phyloP scores from a whole-genome alignment of 1,140 invertebrate genomes.

The Chelonus insularis region DNA sequence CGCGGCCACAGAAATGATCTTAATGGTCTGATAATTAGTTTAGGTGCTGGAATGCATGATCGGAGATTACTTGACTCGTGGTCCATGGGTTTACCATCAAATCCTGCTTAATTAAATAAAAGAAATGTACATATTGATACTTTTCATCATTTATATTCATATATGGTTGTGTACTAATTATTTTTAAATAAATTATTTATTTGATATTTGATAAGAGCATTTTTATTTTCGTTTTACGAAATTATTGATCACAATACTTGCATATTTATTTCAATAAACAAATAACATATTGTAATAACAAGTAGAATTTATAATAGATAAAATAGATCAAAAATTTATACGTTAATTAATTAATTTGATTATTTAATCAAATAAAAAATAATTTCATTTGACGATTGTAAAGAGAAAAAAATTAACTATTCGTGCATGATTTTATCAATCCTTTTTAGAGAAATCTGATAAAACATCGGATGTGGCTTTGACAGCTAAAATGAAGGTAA shows the following conservation, averaged over 20 bases:
- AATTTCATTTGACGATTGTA: neutral
- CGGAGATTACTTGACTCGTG: slow-evolving; percentile 53
- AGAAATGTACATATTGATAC: too few species aligned
- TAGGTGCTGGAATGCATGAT: slow-evolving; percentile 55
- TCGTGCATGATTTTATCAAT: slow-evolving; percentile 30
- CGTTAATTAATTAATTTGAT: too few species aligned
- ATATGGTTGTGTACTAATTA: slow-evolving; percentile 2
- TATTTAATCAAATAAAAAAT: too few species aligned
- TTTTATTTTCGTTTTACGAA: neutral
- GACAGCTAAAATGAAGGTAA: slow-evolving; percentile 44
- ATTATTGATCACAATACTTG: neutral
- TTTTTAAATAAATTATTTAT: slow-evolving; percentile 14
- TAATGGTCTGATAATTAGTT: slow-evolving; percentile 52
- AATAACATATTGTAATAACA: too few species aligned
- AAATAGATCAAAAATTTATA: too few species aligned
- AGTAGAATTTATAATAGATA: too few species aligned
- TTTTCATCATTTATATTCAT: too few species aligned
- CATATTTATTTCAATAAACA: neutral
- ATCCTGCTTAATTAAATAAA: slow-evolving; percentile 43
- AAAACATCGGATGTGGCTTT: slow-evolving; percentile 42
- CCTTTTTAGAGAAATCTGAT: slow-evolving; percentile 39
- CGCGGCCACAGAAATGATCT: slow-evolving; percentile 47
- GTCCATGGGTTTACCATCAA: slow-evolving; percentile 54
- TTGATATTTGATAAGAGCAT: neutral
- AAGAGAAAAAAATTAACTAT: neutral